Conservation (phyloP, 2,113 vertebrate genomes). For the Copsychus sechellarum region DNA sequence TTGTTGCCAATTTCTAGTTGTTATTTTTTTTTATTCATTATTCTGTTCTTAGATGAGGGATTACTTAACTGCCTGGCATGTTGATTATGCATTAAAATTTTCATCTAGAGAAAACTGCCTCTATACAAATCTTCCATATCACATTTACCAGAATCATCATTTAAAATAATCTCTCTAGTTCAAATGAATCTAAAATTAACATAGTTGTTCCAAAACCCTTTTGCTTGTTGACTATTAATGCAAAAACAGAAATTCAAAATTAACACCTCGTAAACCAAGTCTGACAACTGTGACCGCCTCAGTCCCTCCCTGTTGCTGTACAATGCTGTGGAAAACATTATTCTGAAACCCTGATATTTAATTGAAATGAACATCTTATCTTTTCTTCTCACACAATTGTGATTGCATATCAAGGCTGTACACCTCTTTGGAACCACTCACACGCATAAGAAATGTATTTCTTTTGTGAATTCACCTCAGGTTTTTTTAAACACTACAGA, state of each 20-base stretch:
- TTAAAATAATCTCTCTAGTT: not conserved
- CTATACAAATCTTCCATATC: not conserved
- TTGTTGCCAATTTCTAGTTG: not conserved
- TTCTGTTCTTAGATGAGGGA: not conserved
- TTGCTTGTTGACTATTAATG: not conserved
- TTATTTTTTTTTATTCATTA: not conserved
- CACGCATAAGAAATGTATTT: not conserved
- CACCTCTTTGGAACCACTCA: not conserved
- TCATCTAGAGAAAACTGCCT: constrained; percentile 24
- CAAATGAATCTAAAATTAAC: constrained; percentile 22
- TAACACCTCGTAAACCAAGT: not conserved
- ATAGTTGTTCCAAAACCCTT: not conserved
- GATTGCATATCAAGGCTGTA: not conserved
- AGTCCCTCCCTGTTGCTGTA: not conserved
- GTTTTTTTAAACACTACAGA: not conserved
- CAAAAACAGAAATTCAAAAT: not conserved
- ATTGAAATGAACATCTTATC: not conserved
- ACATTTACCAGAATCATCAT: not conserved
- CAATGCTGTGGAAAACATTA: not conserved
- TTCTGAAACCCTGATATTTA: not conserved
- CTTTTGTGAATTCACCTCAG: not conserved
- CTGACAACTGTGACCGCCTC: not conserved
- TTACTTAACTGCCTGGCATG: constrained; percentile 15
- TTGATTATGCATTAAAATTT: not conserved
- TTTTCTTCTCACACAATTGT: not conserved